Evolutionary conservation across 2,888 invertebrate genomes (phyloP).

Genomic region (Drosophila longiperda): DNA sequence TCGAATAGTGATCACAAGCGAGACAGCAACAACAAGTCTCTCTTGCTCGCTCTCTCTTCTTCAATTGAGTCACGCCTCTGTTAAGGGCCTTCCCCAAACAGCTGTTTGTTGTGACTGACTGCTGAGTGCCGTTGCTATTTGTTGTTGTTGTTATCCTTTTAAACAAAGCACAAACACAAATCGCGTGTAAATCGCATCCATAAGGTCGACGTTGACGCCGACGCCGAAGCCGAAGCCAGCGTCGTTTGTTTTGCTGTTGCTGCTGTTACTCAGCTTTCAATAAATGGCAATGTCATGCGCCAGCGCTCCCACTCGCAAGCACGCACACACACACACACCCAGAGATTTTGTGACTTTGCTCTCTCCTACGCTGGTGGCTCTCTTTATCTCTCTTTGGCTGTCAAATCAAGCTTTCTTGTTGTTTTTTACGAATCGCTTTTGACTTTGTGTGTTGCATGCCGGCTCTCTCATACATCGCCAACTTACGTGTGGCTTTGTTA

Average conservation of each 20-base stretch:
- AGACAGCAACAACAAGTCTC: conserved; percentile 8
- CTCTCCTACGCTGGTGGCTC: conserved; percentile 9
- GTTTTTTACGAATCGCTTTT: conserved; percentile 66
- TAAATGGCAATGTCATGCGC: conserved; percentile 79
- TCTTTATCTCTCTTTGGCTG: conserved; percentile 14
- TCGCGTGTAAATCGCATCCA: conserved; percentile 36
- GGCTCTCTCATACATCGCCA: conserved; percentile 66
- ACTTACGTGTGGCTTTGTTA: conserved; percentile 50
- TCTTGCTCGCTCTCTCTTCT: not conserved
- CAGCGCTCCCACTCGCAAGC: conserved; percentile 42
- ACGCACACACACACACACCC: conserved; percentile 6
- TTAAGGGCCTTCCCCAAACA: conserved; percentile 70
- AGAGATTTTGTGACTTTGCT: conserved; percentile 5
- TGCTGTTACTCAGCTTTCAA: conserved; percentile 59
- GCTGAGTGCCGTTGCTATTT: conserved; percentile 25
- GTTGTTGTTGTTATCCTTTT: conserved; percentile 46
- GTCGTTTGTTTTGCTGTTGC: conserved; percentile 18
- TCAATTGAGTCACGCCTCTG: conserved; percentile 22
- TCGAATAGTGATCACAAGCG: not conserved
- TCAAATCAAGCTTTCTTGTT: conserved; percentile 57
- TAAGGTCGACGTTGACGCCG: conserved; percentile 52
- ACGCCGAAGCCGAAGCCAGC: conserved; percentile 14
- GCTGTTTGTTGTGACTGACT: conserved; percentile 65
- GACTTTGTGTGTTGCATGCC: conserved; percentile 52
- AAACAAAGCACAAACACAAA: conserved; percentile 29